phyloP scores from a whole-genome alignment of 2,888 invertebrate genomes.

The Agapostemon virescens region DNA sequence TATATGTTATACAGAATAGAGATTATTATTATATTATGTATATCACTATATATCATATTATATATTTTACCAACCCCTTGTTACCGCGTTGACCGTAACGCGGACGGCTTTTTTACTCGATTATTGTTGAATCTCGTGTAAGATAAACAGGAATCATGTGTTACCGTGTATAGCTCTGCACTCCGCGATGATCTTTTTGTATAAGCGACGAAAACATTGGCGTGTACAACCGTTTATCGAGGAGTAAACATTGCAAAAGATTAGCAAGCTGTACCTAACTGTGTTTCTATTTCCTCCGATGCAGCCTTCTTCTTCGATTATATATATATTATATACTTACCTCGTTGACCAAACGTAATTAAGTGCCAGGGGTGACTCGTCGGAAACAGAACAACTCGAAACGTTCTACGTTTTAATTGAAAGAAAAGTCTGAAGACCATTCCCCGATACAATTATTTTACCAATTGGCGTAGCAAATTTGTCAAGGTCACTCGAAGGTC shows the following conservation, averaged over 20 bases:
- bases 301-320: neutral
- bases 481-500: neutral
- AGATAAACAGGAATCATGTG: slow-evolving; percentile 73
- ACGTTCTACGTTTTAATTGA: neutral
- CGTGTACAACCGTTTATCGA: slow-evolving; percentile 73
- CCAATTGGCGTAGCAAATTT: no score
- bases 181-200: slow-evolving; percentile 75
- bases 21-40: slow-evolving; percentile 79
- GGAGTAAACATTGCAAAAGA: slow-evolving; percentile 73
- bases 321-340: neutral
- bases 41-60: slow-evolving; percentile 77
- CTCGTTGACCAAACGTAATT: neutral
- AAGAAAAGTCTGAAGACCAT: no score
- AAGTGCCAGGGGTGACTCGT: neutral
- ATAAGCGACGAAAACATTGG: slow-evolving; percentile 70
- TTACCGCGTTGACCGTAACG: slow-evolving; percentile 75
- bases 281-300: slow-evolving; percentile 62
- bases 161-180: slow-evolving; percentile 77
- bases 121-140: slow-evolving; percentile 79
- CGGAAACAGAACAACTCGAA: neutral
- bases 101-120: slow-evolving; percentile 79
- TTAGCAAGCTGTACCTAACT: slow-evolving; percentile 72
- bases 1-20: slow-evolving; percentile 77
- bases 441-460: neutral
- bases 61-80: slow-evolving; percentile 76